Evolutionary conservation across 1,140 invertebrate species (phyloP).

Genomic region (Cydia splendana): DNA sequence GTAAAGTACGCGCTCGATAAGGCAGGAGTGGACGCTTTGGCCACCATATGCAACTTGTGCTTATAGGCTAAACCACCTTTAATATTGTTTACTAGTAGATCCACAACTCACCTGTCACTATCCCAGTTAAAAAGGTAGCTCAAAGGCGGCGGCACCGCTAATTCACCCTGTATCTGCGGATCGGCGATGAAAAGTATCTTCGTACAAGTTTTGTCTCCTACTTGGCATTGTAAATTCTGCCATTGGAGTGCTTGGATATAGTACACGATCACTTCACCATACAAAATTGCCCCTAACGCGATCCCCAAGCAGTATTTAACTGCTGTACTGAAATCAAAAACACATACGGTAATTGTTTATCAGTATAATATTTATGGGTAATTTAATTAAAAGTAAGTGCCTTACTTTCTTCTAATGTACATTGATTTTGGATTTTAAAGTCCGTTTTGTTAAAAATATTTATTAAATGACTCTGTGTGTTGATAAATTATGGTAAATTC

Average conservation of each 20-base stretch:
- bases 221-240: constrained; percentile 77
- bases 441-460: neutral
- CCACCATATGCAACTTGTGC: too few species aligned
- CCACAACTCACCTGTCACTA: constrained; percentile 85
- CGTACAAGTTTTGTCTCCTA: constrained; percentile 80
- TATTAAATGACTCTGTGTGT: neutral
- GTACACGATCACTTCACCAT: constrained; percentile 82
- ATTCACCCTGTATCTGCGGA: constrained; percentile 92
- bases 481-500: neutral
- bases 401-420: constrained; percentile 31
- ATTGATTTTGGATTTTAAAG: neutral
- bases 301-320: constrained; percentile 61
- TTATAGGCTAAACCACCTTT: too few species aligned
- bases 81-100: neutral
- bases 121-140: constrained; percentile 86
- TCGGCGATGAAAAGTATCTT: constrained; percentile 93
- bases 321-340: constrained; percentile 53
- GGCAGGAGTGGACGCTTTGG: too few species aligned
- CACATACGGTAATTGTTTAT: neutral
- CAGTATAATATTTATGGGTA: neutral
- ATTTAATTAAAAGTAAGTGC: neutral
- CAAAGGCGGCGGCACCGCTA: constrained; percentile 83
- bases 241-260: constrained; percentile 80
- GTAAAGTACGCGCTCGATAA: too few species aligned
- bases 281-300: constrained; percentile 66